Conservation (phyloP, 23 tunicate genomes). For the Styela plicata region DNA sequence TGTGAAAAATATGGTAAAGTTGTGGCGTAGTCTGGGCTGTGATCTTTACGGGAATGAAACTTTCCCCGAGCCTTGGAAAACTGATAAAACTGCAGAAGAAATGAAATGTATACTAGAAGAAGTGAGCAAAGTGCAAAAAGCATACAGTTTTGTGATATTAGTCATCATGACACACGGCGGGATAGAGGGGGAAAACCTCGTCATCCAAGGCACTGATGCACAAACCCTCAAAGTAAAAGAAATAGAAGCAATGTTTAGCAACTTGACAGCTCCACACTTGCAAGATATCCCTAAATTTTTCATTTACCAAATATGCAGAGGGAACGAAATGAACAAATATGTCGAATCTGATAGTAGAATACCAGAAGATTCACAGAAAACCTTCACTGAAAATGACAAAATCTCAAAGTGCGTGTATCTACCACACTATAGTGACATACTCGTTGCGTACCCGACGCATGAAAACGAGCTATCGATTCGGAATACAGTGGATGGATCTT, state of each 20-base stretch:
- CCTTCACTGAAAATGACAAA: not conserved
- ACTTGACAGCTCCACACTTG: not conserved
- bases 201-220: not conserved
- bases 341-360: not conserved
- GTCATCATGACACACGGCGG: constrained; percentile 6
- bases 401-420: no score
- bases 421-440: constrained; percentile 28
- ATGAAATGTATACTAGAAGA: not conserved
- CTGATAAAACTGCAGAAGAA: not conserved
- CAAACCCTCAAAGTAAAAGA: not conserved
- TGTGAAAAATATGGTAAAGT: not conserved
- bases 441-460: constrained; percentile 38
- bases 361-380: not conserved
- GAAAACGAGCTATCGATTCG: constrained; percentile 38
- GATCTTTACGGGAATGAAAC: not conserved
- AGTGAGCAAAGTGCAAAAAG: not conserved
- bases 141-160: not conserved
- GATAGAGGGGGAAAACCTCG: not conserved
- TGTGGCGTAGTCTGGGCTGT: not conserved
- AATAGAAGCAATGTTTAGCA: not conserved
- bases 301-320: not conserved
- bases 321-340: not conserved
- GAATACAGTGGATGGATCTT: not conserved
- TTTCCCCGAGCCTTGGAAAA: not conserved
- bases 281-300: not conserved